These are phyloP conservation scores for Gryon sp. DNA, from an alignment of 1,140 invertebrate species.

Conservation along the genomic window DNA sequence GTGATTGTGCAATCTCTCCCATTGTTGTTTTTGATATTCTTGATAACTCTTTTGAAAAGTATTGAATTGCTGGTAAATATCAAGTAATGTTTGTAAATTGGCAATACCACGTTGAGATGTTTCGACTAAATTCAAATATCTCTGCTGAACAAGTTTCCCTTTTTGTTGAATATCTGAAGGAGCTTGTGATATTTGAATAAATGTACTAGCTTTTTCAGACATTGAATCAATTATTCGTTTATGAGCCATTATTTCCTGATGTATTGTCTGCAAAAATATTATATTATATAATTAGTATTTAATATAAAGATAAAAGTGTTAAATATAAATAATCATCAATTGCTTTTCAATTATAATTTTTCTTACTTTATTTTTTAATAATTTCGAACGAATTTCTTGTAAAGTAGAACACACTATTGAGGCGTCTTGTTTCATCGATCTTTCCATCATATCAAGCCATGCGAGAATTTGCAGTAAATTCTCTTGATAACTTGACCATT, in stretches of 20 bases:
- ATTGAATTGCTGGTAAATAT: constrained; percentile 88
- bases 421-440: constrained; percentile 86
- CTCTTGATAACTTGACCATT: constrained; percentile 92
- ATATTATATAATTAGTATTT: constrained; percentile 4
- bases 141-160: constrained; percentile 84
- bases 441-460: constrained; percentile 94
- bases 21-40: constrained; percentile 92
- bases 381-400: constrained; percentile 92
- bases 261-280: constrained; percentile 82
- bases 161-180: constrained; percentile 84
- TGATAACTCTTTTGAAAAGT: constrained; percentile 91
- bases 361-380: constrained; percentile 90
- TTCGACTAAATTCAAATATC: constrained; percentile 86
- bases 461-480: constrained; percentile 88
- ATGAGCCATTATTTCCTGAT: constrained; percentile 94
- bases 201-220: constrained; percentile 90
- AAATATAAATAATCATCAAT: constrained; percentile 1
- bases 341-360: not conserved
- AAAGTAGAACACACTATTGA: constrained; percentile 85
- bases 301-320: constrained; percentile 1
- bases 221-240: constrained; percentile 93
- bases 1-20: constrained; percentile 88
- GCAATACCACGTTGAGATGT: constrained; percentile 83
- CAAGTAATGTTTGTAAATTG: constrained; percentile 86
- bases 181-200: constrained; percentile 83